These are phyloP conservation scores for Botia kubotai DNA, from an alignment of 2,797 vertebrate genomes.

Conservation along the genomic window DNA sequence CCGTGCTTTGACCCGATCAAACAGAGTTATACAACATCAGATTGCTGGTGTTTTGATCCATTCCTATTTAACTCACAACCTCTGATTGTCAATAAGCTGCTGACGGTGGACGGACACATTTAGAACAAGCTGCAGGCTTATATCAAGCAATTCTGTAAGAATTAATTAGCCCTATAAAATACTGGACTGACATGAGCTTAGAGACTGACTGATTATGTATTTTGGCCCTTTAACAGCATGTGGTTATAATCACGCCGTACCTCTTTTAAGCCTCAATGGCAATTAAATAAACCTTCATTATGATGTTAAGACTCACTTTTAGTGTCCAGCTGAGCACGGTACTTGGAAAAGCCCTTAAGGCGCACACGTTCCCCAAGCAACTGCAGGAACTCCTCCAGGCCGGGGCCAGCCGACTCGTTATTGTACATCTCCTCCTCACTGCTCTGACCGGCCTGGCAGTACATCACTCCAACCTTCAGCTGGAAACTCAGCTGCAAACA, in stretches of 20 bases:
- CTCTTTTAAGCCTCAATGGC: neutral
- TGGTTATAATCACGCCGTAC: neutral
- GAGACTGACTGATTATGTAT: slow-evolving; percentile 13
- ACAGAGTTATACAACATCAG: slow-evolving; percentile 3
- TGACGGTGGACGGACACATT: slow-evolving; percentile 4
- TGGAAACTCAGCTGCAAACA: slow-evolving; percentile 91
- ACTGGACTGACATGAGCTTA: slow-evolving; percentile 1
- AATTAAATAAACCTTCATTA: slow-evolving; percentile 19
- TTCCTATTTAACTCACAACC: slow-evolving; percentile 16
- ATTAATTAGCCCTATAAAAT: slow-evolving; percentile 22
- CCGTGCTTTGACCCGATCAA: neutral
- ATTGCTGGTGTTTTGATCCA: slow-evolving; percentile 10
- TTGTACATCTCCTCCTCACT: slow-evolving; percentile 99
- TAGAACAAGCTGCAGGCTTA: slow-evolving; percentile 17
- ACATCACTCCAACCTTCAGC: slow-evolving; percentile 98
- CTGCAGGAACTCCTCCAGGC: slow-evolving; percentile 97
- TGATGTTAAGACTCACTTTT: slow-evolving; percentile 82
- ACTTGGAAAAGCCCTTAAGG: slow-evolving; percentile 97
- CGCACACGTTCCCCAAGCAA: slow-evolving; percentile 93
- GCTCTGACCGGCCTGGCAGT: slow-evolving; percentile 96
- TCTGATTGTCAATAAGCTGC: slow-evolving; percentile 2
- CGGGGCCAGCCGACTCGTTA: slow-evolving; percentile 92
- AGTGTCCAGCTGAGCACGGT: slow-evolving; percentile 96
- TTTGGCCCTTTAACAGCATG: slow-evolving; percentile 10
- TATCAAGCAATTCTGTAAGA: slow-evolving; percentile 19